phyloP scores from a whole-genome alignment of 2,797 vertebrate species.

The Lophius americanus region DNA sequence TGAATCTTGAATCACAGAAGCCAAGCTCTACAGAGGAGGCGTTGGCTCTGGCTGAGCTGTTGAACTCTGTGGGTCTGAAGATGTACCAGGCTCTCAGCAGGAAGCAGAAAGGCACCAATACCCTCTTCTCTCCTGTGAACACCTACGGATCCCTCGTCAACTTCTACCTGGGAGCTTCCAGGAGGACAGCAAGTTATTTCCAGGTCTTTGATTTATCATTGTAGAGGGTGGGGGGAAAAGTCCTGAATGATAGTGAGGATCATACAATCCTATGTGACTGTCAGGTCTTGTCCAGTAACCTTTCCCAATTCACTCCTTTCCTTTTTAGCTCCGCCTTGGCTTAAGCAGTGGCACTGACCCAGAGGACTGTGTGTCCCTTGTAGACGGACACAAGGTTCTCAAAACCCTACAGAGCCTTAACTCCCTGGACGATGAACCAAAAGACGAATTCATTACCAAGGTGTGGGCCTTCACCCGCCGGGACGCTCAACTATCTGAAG shows the following conservation, averaged over 20 bases:
- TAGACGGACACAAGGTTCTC: constrained; percentile 87
- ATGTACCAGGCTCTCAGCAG: constrained; percentile 79
- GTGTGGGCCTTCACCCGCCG: no score
- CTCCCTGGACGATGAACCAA: constrained; percentile 68
- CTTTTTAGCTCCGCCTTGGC: constrained; percentile 80
- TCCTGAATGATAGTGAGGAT: neutral
- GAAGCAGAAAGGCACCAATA: constrained; percentile 62
- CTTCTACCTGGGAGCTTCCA: constrained; percentile 87
- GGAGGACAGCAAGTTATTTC: constrained; percentile 80
- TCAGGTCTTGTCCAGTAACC: neutral
- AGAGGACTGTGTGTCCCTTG: constrained; percentile 81
- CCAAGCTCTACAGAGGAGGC: constrained; percentile 66
- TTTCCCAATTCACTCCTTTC: constrained; percentile 11
- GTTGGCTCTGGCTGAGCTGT: constrained; percentile 66
- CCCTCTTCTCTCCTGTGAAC: constrained; percentile 84
- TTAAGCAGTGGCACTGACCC: constrained; percentile 70
- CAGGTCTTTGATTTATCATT: constrained; percentile 65
- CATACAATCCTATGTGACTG: neutral
- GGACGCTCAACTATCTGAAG: no score
- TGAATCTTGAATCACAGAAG: constrained; percentile 34
- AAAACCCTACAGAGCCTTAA: constrained; percentile 84
- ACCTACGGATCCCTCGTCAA: constrained; percentile 84
- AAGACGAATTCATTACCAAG: constrained; percentile 18
- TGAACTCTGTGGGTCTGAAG: constrained; percentile 80
- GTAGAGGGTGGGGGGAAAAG: neutral